Conservation (phyloP, 2,113 vertebrate species). For the Narcine bancroftii region DNA sequence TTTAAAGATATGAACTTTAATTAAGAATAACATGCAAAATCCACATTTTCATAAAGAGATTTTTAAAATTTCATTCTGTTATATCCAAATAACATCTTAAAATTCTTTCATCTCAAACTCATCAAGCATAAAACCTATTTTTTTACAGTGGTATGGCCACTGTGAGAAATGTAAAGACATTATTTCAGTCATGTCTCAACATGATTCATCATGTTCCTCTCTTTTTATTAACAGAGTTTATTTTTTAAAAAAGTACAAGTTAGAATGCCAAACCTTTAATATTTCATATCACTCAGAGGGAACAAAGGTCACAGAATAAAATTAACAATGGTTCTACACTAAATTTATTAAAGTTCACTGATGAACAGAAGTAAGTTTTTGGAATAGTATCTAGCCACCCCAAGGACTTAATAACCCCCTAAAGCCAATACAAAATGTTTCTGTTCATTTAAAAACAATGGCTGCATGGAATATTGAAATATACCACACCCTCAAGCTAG, state of each 20-base stretch:
- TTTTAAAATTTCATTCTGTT: neutral
- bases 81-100: neutral
- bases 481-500: constrained; percentile 32
- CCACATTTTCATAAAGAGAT: neutral
- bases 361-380: neutral
- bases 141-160: neutral
- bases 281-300: neutral
- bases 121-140: neutral
- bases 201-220: neutral
- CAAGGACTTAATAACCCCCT: constrained; percentile 34
- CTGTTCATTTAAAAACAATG: constrained; percentile 33
- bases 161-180: neutral
- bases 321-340: neutral
- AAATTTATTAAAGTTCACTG: neutral
- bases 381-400: constrained; percentile 8
- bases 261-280: neutral
- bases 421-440: constrained; percentile 34
- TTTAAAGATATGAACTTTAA: neutral
- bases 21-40: neutral
- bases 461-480: constrained; percentile 25
- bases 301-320: neutral
- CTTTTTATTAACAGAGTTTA: neutral
- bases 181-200: neutral
- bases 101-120: neutral
- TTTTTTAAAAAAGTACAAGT: constrained; percentile 16